Evolutionary conservation across 2,888 invertebrate genomes (phyloP).

Genomic region (Eurytoma adleriae): DNA sequence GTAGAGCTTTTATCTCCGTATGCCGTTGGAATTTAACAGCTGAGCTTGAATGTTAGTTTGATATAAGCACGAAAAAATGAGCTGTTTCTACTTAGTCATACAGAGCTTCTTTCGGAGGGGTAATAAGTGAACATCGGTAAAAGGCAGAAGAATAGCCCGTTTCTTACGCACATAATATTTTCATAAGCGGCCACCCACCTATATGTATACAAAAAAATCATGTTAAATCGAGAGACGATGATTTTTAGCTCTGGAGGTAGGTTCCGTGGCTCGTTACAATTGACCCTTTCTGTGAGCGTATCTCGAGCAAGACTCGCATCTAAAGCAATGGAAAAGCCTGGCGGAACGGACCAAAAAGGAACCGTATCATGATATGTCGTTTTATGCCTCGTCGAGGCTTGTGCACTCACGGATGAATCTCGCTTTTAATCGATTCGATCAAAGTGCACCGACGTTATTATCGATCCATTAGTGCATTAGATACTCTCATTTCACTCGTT

Average conservation of each 20-base stretch:
- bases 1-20: no score
- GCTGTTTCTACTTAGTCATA: conserved; percentile 13
- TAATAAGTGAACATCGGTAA: not conserved
- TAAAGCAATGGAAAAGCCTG: conserved; percentile 24
- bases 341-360: conserved; percentile 25
- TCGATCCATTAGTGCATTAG: conserved; percentile 41
- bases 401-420: conserved; percentile 30
- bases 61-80: no score
- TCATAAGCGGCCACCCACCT: conserved; percentile 38
- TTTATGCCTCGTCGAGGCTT: conserved; percentile 25
- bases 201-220: conserved; percentile 17
- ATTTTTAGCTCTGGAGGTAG: conserved; percentile 29
- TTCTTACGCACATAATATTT: not conserved
- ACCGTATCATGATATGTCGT: conserved; percentile 46
- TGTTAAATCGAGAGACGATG: conserved; percentile 21
- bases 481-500: conserved; percentile 23
- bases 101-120: not conserved
- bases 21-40: no score
- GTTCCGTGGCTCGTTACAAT: conserved; percentile 34
- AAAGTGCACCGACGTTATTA: conserved; percentile 53
- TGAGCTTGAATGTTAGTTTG: no score
- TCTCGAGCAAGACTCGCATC: not conserved
- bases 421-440: conserved; percentile 45
- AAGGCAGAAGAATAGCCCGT: not conserved
- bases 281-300: not conserved